Base-by-base conservation (phyloP, 2,888 invertebrate genomes). In the Craniophora ligustri region DNA sequence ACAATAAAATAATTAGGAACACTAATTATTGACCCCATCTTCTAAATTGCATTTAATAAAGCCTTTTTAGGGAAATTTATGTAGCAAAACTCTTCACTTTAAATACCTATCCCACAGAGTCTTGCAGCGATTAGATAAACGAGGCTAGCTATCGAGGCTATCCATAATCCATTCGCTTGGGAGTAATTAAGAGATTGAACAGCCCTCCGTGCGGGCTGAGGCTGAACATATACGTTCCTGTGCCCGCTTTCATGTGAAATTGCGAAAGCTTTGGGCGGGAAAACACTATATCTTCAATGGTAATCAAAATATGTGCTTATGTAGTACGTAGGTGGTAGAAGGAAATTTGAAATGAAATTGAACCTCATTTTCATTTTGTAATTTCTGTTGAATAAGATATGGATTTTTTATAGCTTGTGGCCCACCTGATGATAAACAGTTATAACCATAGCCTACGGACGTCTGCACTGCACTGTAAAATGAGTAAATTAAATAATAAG, bases 101-200 rank as follows among this genome's bases (percentile, higher is more conserved):
- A 49, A 49, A 48, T 44, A 45, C 11, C 11, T 39, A 50, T 49
- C 30, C 40, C 53, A 14, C 5, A 54, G 40, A 45, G 36, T 58
- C 47, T 53, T 53, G 31, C 21, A 10, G 28, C 38, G 57, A 59
- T 61, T 68, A 65, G 18, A 48, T 68, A 59, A 68, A 60, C 51
- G 42, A 56, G 26, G 31, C 32, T 41, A 45, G 61, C 59, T 18
- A 58, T 66, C 54, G 67, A 63, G 67, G 70, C 74, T 63, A 82
- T 79, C 78, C 74, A 78, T 83, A 81, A 81, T 72, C 71, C 53
- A 70, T 72, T 73, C 79, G 55, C 79, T 30, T 30, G 82, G 79
- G 77, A 79, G 68, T 80, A 78, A 84, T 84, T 79, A 80, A 66
- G 78, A 78, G 75, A 83, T 81, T 81, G 81, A 79, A 75, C 70